phyloP scores from a whole-genome alignment of 2,888 invertebrate species.

The Halictus ligatus region DNA sequence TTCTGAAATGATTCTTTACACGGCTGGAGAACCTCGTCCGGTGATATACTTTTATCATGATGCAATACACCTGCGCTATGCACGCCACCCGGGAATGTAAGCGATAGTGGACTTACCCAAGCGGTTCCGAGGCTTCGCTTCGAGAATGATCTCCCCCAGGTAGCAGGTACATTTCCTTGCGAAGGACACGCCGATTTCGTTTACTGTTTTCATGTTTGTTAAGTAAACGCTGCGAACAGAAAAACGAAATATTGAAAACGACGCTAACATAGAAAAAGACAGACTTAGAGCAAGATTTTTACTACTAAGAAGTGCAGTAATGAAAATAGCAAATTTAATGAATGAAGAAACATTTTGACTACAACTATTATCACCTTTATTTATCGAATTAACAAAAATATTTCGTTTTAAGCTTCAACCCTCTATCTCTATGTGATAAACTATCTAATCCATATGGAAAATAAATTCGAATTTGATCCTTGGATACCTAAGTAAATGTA shows the following conservation, averaged over 20 bases:
- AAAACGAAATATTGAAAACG: background rate
- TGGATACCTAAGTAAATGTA: too few species aligned
- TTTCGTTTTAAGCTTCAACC: too few species aligned
- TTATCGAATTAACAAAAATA: too few species aligned
- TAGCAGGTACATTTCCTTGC: conserved; percentile 71
- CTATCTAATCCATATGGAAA: too few species aligned
- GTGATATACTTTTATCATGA: conserved; percentile 62
- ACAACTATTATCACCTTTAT: too few species aligned
- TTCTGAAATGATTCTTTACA: conserved; percentile 41
- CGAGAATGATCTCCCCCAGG: conserved; percentile 78
- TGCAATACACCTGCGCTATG: conserved; percentile 66
- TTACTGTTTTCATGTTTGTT: conserved; percentile 76
- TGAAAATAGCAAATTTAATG: too few species aligned
- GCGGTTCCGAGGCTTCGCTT: conserved; percentile 62
- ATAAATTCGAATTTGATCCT: too few species aligned
- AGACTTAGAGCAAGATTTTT: background rate
- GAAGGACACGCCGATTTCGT: conserved; percentile 80
- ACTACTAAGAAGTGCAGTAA: background rate
- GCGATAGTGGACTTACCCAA: conserved; percentile 59
- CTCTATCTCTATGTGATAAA: too few species aligned
- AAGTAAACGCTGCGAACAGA: conserved; percentile 71
- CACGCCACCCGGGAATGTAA: conserved; percentile 55
- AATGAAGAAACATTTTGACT: too few species aligned
- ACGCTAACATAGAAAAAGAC: background rate
- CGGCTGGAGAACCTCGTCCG: conserved; percentile 54